Percentiles rank a stretch among this genome's conserved stretches.
phyloP scores from a whole-genome alignment of 2,888 invertebrate genomes.

The Noctuana brunneofusca region DNA sequence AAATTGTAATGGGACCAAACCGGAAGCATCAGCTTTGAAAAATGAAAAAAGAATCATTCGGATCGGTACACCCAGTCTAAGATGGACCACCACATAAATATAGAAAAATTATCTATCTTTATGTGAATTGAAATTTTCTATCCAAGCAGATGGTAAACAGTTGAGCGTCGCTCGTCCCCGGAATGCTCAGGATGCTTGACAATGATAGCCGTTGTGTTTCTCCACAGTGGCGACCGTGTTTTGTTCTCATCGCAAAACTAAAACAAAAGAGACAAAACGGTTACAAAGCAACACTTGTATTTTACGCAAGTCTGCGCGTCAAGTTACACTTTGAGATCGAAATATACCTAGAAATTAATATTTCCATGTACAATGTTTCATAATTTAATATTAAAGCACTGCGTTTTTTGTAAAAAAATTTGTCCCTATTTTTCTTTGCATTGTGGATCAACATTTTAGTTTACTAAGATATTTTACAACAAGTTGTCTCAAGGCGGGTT shows the following conservation, averaged over 20 bases:
- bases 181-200: constrained; percentile 25
- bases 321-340: constrained; percentile 19
- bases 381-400: neutral
- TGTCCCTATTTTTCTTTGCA: too few species aligned
- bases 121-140: neutral
- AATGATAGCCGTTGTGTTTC: constrained; percentile 16
- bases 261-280: constrained; percentile 27
- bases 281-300: constrained; percentile 29
- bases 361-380: neutral
- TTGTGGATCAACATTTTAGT: too few species aligned
- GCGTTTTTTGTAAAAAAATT: too few species aligned
- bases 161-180: constrained; percentile 24
- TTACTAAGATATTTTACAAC: too few species aligned
- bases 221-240: constrained; percentile 10
- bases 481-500: too few species aligned
- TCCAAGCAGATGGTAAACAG: constrained; percentile 17
- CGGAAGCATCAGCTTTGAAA: too few species aligned
- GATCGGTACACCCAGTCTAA: too few species aligned
- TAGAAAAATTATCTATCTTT: neutral
- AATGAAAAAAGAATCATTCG: too few species aligned
- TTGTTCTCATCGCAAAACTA: constrained; percentile 26
- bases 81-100: too few species aligned
- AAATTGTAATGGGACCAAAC: too few species aligned
- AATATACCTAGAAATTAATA: neutral
- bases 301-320: constrained; percentile 19